These are phyloP conservation scores for Saccostrea cuccullata DNA, from an alignment of 1,140 invertebrate genomes.

Conservation along the genomic window DNA sequence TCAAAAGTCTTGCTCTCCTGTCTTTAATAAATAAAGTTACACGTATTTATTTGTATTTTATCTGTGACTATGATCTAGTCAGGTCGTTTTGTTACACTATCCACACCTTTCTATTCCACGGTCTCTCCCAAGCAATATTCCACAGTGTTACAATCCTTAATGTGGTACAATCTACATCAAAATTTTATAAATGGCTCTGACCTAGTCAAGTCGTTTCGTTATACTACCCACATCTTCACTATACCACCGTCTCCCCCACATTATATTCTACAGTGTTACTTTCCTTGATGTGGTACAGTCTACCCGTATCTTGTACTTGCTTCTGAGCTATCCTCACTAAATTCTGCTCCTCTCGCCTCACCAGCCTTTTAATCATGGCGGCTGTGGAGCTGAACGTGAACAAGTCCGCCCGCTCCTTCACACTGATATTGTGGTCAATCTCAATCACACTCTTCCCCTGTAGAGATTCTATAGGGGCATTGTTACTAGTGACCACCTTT, in stretches of 20 bases:
- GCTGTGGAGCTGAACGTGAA: constrained; percentile 69
- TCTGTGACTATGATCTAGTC: not conserved
- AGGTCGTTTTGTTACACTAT: not conserved
- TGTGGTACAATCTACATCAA: constrained; percentile 63
- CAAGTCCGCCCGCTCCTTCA: constrained; percentile 67
- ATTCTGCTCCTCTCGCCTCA: constrained; percentile 69
- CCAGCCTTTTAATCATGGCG: constrained; percentile 67
- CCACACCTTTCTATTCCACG: constrained; percentile 48
- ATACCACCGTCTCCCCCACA: constrained; percentile 67
- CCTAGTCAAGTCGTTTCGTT: not conserved
- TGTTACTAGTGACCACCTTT: constrained; percentile 71
- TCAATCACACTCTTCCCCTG: constrained; percentile 75
- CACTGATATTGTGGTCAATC: constrained; percentile 71
- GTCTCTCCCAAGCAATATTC: constrained; percentile 69
- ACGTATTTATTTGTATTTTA: too few species aligned
- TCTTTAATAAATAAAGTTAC: too few species aligned
- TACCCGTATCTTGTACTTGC: constrained; percentile 72
- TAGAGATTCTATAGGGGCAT: constrained; percentile 67
- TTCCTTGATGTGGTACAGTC: constrained; percentile 72
- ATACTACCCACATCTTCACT: not conserved
- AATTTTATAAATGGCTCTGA: not conserved
- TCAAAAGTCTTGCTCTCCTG: too few species aligned
- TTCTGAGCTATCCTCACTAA: constrained; percentile 69
- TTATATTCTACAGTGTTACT: constrained; percentile 68
- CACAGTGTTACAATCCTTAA: constrained; percentile 68